Evolutionary conservation across 2,113 vertebrate species (phyloP).

Genomic region (Pseudolaguvia tuberculata): DNA sequence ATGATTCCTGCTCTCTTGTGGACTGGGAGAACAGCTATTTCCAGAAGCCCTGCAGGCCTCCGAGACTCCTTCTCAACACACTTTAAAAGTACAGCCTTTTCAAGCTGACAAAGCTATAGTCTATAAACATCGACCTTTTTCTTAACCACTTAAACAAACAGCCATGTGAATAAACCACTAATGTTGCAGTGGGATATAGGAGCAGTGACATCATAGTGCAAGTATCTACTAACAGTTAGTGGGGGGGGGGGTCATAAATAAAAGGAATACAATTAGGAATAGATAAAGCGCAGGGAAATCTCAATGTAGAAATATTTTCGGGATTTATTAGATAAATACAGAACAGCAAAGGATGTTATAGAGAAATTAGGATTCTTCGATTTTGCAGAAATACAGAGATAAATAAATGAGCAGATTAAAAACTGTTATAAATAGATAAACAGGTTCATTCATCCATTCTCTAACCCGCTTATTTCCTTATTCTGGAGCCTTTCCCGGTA

Average conservation of each 20-base stretch:
- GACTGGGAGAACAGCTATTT: constrained; percentile 28
- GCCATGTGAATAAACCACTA: not conserved
- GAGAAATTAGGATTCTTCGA: no score
- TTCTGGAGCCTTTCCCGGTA: no score
- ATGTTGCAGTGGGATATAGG: not conserved
- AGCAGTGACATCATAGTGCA: not conserved
- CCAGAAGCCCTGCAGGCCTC: not conserved
- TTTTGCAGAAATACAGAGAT: not conserved
- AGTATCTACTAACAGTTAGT: not conserved
- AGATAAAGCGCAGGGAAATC: no score
- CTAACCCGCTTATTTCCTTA: no score
- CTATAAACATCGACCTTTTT: not conserved
- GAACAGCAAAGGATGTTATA: no score
- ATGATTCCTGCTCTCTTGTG: not conserved
- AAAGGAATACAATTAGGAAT: no score
- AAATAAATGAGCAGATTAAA: not conserved
- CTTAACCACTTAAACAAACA: not conserved
- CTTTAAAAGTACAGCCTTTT: not conserved
- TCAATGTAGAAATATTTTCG: no score
- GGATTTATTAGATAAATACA: no score
- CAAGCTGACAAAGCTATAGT: not conserved
- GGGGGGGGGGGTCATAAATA: no score
- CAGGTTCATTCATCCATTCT: no score
- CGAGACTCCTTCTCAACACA: not conserved
- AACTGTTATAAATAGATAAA: not conserved